Conservation (phyloP, 2,113 vertebrate genomes). For the Murina feae region DNA sequence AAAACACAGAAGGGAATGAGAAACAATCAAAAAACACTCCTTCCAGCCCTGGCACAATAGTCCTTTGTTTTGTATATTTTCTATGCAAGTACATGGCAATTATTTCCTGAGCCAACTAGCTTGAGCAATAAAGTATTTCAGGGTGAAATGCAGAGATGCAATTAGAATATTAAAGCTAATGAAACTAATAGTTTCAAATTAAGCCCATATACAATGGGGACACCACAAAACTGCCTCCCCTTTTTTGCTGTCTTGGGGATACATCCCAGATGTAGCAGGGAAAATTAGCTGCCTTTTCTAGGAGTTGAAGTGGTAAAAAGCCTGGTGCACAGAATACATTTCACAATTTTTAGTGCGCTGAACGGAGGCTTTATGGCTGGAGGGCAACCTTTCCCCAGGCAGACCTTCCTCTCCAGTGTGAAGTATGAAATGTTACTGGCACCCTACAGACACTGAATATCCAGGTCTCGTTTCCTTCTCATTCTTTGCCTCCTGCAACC, state of each 20-base stretch:
- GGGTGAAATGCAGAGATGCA: conserved; percentile 40
- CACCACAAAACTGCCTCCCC: conserved; percentile 11
- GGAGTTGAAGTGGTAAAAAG: neutral
- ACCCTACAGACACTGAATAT: neutral
- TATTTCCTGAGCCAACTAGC: conserved; percentile 51
- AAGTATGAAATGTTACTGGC: neutral
- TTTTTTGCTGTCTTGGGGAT: neutral
- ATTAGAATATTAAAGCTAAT: conserved; percentile 64
- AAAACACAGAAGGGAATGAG: neutral
- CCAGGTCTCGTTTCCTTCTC: neutral
- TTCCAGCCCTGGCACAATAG: conserved; percentile 30
- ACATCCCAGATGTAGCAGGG: neutral
- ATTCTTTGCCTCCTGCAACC: neutral
- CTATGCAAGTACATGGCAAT: conserved; percentile 30
- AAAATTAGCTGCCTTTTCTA: neutral
- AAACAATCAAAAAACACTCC: neutral
- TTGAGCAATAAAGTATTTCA: conserved; percentile 25
- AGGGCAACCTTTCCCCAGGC: neutral
- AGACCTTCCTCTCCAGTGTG: neutral
- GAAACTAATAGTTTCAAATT: conserved; percentile 60
- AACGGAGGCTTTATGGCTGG: neutral
- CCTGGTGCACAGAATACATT: neutral
- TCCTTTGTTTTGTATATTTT: conserved; percentile 52
- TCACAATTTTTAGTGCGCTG: neutral
- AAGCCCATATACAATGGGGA: conserved; percentile 28